These are phyloP conservation scores for Harpagus bidentatus DNA, from an alignment of 2,113 vertebrate genomes.

Conservation along the genomic window DNA sequence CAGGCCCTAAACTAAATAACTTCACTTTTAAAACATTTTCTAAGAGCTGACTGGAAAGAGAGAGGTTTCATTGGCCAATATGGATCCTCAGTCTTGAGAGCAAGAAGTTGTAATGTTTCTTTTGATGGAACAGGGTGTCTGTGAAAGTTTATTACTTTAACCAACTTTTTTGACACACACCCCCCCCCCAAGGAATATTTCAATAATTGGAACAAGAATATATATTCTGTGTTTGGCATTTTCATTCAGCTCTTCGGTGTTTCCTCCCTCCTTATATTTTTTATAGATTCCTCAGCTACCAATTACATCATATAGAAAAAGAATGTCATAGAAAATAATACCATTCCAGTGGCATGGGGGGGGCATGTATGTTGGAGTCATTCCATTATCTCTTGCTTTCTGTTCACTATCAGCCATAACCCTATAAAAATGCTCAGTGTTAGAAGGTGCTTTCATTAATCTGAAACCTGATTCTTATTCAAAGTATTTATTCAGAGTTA, in stretches of 20 bases:
- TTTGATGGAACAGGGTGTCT: background rate
- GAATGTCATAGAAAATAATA: background rate
- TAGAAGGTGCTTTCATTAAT: background rate
- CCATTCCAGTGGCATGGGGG: background rate
- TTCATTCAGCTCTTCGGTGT: background rate
- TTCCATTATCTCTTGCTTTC: background rate
- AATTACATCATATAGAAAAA: background rate
- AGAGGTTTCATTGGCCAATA: background rate
- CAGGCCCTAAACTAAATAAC: background rate
- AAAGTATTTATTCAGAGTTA: background rate
- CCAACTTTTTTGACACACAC: background rate
- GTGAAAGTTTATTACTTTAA: background rate
- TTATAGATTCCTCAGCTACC: background rate
- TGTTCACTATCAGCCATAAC: background rate
- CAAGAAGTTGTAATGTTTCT: background rate
- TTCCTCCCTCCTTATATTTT: background rate
- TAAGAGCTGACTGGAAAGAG: background rate
- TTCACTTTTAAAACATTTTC: background rate
- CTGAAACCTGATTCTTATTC: background rate
- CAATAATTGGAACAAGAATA: background rate
- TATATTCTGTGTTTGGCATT: background rate
- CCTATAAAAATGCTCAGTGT: background rate
- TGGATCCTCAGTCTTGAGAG: background rate
- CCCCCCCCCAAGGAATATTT: accelerated
- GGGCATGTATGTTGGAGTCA: background rate